These are phyloP conservation scores for Acleris literana DNA, from an alignment of 2,888 invertebrate species.

Conservation along the genomic window DNA sequence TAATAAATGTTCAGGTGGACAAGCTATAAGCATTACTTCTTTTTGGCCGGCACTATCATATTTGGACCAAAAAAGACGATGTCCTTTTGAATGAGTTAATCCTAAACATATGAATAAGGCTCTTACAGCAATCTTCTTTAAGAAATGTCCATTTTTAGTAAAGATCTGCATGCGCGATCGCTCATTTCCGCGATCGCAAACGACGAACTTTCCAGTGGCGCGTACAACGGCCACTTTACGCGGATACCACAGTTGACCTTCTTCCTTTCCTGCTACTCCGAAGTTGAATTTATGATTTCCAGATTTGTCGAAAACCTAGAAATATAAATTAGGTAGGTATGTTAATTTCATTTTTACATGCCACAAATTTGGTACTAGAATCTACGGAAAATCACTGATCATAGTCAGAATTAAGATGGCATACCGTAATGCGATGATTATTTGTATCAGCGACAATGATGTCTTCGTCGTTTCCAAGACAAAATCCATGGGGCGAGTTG, in stretches of 20 bases:
- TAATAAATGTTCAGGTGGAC: no score
- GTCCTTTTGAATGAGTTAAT: background rate
- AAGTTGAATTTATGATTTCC: conserved; percentile 97
- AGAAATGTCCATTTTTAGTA: conserved; percentile 96
- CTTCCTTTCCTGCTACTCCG: conserved; percentile 97
- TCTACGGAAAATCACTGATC: no score
- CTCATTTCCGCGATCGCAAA: conserved; percentile 98
- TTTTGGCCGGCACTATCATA: no score
- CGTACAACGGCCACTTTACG: conserved; percentile 97
- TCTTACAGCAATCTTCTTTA: conserved; percentile 94
- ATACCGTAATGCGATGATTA: conserved; percentile 96
- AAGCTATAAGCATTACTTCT: no score
- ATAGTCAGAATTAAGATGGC: conserved; percentile 24
- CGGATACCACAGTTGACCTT: conserved; percentile 98
- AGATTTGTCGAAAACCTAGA: conserved; percentile 95
- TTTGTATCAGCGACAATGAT: conserved; percentile 98
- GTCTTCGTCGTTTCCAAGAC: conserved; percentile 96
- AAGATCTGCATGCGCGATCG: conserved; percentile 99
- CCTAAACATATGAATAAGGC: conserved; percentile 10
- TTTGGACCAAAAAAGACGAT: no score
- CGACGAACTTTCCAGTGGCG: conserved; percentile 95
- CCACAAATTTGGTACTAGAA: background rate
- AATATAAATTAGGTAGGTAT: conserved; percentile 34
- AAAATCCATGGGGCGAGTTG: conserved; percentile 98
- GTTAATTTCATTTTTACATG: background rate